Percentiles rank a stretch among this genome's conserved stretches.
phyloP scores from a whole-genome alignment of 64 coral and sea anemone species.

The Stichodactyla mertensii region DNA sequence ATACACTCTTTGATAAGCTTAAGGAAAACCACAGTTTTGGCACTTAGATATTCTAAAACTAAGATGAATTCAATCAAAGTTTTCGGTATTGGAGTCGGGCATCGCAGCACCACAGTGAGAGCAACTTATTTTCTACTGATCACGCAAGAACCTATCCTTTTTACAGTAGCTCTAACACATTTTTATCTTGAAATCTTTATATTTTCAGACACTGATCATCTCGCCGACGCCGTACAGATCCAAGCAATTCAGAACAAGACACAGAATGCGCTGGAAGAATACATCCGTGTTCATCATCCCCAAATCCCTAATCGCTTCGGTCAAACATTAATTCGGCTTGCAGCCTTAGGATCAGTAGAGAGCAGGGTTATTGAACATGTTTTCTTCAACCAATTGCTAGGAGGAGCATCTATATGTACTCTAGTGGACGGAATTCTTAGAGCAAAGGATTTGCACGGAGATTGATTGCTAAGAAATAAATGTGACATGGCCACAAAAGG shows the following conservation, averaged over 20 bases:
- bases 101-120: no score
- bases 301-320: slow-evolving; percentile 69
- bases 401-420: slow-evolving; percentile 59
- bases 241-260: slow-evolving; percentile 92
- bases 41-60: no score
- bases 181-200: neutral
- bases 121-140: no score
- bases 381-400: slow-evolving; percentile 74
- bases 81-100: no score
- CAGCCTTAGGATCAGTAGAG: slow-evolving; percentile 54
- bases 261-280: slow-evolving; percentile 86
- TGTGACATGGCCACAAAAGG: neutral
- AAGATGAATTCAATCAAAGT: no score
- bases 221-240: slow-evolving; percentile 65
- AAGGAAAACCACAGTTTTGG: no score
- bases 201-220: slow-evolving; percentile 71
- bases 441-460: slow-evolving; percentile 38
- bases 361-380: slow-evolving; percentile 65
- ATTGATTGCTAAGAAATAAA: neutral
- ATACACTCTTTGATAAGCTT: no score
- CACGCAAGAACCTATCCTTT: no score
- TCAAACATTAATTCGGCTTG: slow-evolving; percentile 64
- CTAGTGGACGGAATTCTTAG: slow-evolving; percentile 80
- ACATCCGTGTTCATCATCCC: slow-evolving; percentile 45
- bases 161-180: no score